Percentiles rank a stretch among this genome's conserved stretches.
Conservation (phyloP, 2,888 invertebrate genomes). For the Tanypteryx hageni region DNA sequence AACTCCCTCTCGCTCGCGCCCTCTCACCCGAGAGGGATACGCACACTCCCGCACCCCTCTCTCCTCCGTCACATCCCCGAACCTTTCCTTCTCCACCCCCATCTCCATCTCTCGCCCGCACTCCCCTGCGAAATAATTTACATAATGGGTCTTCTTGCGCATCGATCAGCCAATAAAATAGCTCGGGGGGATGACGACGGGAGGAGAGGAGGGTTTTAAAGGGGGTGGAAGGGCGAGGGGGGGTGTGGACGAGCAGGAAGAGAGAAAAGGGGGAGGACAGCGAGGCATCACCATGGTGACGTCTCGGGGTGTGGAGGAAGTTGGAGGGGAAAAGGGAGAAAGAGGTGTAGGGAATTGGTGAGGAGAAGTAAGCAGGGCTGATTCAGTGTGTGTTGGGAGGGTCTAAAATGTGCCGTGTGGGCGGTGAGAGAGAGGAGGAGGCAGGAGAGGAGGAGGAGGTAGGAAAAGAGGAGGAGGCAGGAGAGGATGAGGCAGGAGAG, state of each 20-base stretch:
- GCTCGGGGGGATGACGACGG: conserved; percentile 19
- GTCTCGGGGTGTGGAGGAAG: not conserved
- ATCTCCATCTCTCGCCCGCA: not conserved
- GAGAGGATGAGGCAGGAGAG: not conserved
- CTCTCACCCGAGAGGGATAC: not conserved
- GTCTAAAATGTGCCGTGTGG: not conserved
- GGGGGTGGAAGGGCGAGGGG: not conserved
- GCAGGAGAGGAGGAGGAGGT: not conserved
- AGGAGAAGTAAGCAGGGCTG: not conserved
- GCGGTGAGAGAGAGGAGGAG: not conserved
- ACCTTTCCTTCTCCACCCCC: not conserved
- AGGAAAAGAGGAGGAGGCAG: not conserved
- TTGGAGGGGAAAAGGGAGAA: not conserved
- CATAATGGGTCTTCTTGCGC: conserved; percentile 71
- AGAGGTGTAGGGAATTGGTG: not conserved
- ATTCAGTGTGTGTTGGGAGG: no score
- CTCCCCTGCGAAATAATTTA: conserved; percentile 69
- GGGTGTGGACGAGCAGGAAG: not conserved
- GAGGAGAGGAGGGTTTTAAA: not conserved
- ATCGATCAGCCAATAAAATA: conserved; percentile 69
- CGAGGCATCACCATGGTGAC: not conserved
- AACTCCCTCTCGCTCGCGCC: not conserved
- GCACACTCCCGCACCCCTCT: not conserved
- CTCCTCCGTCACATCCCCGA: not conserved
- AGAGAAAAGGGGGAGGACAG: not conserved